Base-by-base conservation (phyloP, 2,113 vertebrate species). In the Cygnus atratus region DNA sequence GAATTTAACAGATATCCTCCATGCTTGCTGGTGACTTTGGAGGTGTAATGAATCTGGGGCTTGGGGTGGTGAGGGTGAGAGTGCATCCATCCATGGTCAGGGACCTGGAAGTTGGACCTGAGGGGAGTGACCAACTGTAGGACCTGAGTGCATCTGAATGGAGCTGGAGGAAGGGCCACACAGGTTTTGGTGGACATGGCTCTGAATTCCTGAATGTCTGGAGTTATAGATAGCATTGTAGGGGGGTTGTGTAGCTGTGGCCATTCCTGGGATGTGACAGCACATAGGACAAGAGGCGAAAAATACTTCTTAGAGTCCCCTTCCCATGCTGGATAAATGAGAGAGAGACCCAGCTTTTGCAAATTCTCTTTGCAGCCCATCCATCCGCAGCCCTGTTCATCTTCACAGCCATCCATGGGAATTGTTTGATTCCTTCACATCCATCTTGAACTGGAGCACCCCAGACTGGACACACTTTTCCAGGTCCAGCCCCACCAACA, bases 321-420 rank as follows among this genome's bases (percentile, higher is more conserved):
- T 2, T 89, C 8, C 35, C 29, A 3, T 72, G 22, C 7, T 84
- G 58, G 46, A 75, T 10, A 59, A 84, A 67, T 11, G 9, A 33
- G 4, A 7, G 2, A 4, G 6, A 6, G 3, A 46, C 8, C 2
- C 9, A 39, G 10, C 2, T 48, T 21, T 11, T 6, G 29, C 39
- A 85, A 28, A 25, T 8, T 21, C 10, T 72, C 24, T 70, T 84
- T 61, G 44, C 31, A 77, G 57, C 7, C 46, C 41, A 25, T 81
- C 26, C 1, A 1, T 67, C 31, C 35, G 35, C 52, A 62, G n/a
- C 25, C 17, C 2, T 39, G 67, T 50, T 20, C 10, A 43, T 35
- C 29, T 61, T 82, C 57, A 71, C 73, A 71, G 3, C 1, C n/a
- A 25, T 70, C 29, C 19, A 13, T 46, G 43, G 18, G 43, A 91